These are phyloP conservation scores for Aleiodes leptofemur DNA, from an alignment of 2,888 invertebrate species.

Conservation along the genomic window DNA sequence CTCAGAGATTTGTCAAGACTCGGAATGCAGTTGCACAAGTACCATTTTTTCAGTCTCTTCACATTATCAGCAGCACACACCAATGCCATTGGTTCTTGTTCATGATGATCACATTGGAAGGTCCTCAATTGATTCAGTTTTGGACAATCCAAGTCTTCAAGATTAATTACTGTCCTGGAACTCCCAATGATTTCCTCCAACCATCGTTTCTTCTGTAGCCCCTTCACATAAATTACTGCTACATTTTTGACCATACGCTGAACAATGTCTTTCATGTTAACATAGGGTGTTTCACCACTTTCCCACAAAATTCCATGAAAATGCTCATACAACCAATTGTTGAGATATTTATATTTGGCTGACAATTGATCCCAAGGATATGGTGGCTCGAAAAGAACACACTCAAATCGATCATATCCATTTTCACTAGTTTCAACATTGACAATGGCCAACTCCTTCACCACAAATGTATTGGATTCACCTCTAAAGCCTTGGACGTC, in stretches of 20 bases:
- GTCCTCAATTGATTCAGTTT: not conserved
- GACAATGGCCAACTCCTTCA: too few species aligned
- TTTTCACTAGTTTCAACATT: too few species aligned
- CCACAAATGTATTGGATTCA: too few species aligned
- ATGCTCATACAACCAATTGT: not conserved
- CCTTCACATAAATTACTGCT: not conserved
- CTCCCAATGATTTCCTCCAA: not conserved
- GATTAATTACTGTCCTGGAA: not conserved
- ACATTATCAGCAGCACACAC: constrained; percentile 14
- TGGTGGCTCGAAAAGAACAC: not conserved
- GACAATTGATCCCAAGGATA: not conserved
- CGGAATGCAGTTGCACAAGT: not conserved
- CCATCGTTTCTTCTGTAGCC: constrained; percentile 7
- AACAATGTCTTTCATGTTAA: not conserved
- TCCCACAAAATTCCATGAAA: not conserved
- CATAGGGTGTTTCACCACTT: not conserved
- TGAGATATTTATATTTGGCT: not conserved
- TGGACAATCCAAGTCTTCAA: not conserved
- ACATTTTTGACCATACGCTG: not conserved
- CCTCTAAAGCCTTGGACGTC: too few species aligned
- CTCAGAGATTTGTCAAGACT: not conserved
- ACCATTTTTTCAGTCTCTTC: not conserved
- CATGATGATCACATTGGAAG: not conserved
- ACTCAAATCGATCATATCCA: not conserved
- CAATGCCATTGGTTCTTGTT: not conserved